Evolutionary conservation across 2,888 invertebrate genomes (phyloP).

Genomic region (Liopterus haemorrhoidalis): DNA sequence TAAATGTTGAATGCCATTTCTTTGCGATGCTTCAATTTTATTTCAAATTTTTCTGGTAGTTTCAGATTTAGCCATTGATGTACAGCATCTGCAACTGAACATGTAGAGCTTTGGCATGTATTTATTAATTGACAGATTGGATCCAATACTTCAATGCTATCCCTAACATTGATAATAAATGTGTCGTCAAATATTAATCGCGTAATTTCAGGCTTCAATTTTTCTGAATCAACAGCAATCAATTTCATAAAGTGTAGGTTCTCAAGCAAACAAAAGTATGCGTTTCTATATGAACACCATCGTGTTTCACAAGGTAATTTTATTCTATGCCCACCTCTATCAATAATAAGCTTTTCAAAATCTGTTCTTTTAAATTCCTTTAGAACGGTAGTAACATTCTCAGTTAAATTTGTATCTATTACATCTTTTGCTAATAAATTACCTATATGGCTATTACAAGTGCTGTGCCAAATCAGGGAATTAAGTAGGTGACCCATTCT

Average conservation of each 20-base stretch:
- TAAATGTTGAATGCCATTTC: no score
- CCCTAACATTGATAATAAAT: no score
- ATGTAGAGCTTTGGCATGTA: no score
- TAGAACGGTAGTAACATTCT: conserved; percentile 19
- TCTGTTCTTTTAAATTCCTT: conserved; percentile 24
- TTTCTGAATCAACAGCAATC: conserved; percentile 6
- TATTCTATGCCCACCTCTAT: conserved; percentile 21
- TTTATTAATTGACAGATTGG: no score
- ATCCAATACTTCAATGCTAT: no score
- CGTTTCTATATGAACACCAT: conserved; percentile 17
- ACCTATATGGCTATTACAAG: conserved; percentile 31
- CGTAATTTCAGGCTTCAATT: no score
- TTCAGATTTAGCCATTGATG: no score
- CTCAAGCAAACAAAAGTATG: conserved; percentile 9
- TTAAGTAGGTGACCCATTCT: conserved; percentile 26
- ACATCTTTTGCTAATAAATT: conserved; percentile 31
- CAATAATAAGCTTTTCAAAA: conserved; percentile 22
- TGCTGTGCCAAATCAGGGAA: conserved; percentile 28
- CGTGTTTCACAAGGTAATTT: conserved; percentile 18
- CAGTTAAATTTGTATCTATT: conserved; percentile 21
- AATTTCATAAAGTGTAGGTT: conserved; percentile 11
- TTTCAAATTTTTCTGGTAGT: no score
- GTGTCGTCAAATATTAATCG: no score
- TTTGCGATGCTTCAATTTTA: no score
- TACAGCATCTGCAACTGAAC: no score